These are phyloP conservation scores for Palythoa grandiflora DNA, from an alignment of 92 coral and sea anemone species.

Conservation along the genomic window DNA sequence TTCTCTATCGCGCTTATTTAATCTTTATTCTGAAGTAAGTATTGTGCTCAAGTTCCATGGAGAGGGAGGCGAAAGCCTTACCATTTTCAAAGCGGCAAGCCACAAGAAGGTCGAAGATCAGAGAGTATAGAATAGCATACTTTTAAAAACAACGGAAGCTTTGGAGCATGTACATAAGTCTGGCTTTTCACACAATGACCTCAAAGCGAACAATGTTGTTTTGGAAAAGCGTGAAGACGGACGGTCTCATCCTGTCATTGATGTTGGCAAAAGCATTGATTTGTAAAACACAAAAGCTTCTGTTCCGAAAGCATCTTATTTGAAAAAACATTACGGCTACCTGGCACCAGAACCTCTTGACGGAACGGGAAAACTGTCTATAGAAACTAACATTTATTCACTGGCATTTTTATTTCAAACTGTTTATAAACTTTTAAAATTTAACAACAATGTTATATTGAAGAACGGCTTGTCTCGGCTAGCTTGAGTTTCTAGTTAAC, in stretches of 20 bases:
- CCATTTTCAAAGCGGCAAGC: too few relatives aligned
- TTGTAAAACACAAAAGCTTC: conserved; percentile 28
- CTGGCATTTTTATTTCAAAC: too few relatives aligned
- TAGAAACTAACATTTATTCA: conserved; percentile 7
- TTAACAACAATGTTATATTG: conserved; percentile 6
- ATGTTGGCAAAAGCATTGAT: conserved; percentile 38
- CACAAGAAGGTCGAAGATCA: too few relatives aligned
- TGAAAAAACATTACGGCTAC: conserved; percentile 13
- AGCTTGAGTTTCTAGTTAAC: too few relatives aligned
- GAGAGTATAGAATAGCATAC: too few relatives aligned
- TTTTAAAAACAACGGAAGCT: too few relatives aligned
- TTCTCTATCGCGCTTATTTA: too few relatives aligned
- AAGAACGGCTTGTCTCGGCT: conserved; percentile 8
- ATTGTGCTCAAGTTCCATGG: too few relatives aligned
- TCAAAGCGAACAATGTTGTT: conserved; percentile 36
- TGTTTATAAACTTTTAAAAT: conserved; percentile 11
- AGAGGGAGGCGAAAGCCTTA: too few relatives aligned
- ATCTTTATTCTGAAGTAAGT: too few relatives aligned
- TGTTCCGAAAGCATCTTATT: conserved; percentile 3
- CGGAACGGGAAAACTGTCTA: conserved; percentile 47
- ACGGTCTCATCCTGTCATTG: conserved; percentile 26
- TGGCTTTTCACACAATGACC: too few relatives aligned
- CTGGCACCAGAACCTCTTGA: conserved; percentile 45
- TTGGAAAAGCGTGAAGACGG: conserved; percentile 39
- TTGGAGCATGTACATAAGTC: too few relatives aligned